Evolutionary conservation across 1,140 invertebrate species (phyloP), one percentile per base, ranked within the genome.

Genomic region (Trichomalopsis sarcophagae): DNA sequence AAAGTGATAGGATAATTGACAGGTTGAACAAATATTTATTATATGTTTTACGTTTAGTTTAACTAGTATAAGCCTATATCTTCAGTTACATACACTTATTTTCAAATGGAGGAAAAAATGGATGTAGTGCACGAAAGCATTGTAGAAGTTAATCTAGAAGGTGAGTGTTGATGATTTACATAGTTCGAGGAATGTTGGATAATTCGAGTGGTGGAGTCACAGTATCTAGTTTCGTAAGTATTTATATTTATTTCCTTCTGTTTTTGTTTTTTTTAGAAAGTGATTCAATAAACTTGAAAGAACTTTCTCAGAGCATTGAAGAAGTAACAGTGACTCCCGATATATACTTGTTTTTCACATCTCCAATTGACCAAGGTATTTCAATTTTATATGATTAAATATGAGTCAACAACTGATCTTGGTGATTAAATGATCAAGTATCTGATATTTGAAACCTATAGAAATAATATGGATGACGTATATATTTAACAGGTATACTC

Each of bases 271-370:
- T 62, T 62, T 30, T 33, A 81, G 81, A 82, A 76, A 62, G 23
- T 68, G 23, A 77, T 27, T 83, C 81, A n/a, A 69, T 78, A n/a
- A 33, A 7, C 17, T 69, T 84, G 66, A 11, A 78, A 50, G 82
- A 84, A 14, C 55, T 84, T 36, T 78, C 82, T 3, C 77, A 14
- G 0, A 78, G 82, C 33, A 71, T 84, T 21, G 66, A 78, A 7
- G 66, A 84, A 71, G 69, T 84, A 11, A 7, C 21, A 17, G 77
- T 11, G 1, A 47, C 36, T 11, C 75, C 62, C 5, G 75, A 84
- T 36, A 36, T 77, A n/a, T 77, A 69, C 71, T 13, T 82, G 9
- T 66, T 76, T 21, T 66, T 69, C 71, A 33, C 27, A 23, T n/a
- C 62, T 2, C 44, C 75, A n/a, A 13, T 6, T 78, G 7, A n/a